These are phyloP conservation scores for Meiosimyza decipiens DNA, from an alignment of 2,888 invertebrate genomes.

Conservation along the genomic window DNA sequence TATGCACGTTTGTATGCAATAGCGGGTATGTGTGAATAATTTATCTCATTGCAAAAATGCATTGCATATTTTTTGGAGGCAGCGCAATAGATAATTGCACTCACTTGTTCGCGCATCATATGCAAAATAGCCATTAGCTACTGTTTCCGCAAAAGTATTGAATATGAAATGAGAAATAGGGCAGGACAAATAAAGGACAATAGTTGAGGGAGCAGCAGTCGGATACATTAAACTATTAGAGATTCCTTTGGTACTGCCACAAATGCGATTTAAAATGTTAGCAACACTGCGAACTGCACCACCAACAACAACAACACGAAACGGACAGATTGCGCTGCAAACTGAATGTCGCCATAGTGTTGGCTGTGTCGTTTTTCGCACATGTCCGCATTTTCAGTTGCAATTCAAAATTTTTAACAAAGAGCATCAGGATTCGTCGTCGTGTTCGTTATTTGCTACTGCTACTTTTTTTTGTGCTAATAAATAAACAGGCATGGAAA, in stretches of 20 bases:
- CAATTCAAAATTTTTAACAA: conserved; percentile 48
- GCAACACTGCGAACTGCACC: conserved; percentile 1
- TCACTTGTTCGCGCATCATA: conserved; percentile 29
- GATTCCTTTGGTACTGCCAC: conserved; percentile 11
- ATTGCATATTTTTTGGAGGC: conserved; percentile 18
- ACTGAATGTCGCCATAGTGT: conserved; percentile 14
- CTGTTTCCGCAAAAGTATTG: conserved; percentile 1
- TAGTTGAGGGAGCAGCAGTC: background rate
- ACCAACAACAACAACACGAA: background rate
- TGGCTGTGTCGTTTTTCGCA: conserved; percentile 17
- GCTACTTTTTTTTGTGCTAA: conserved; percentile 54
- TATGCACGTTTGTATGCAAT: background rate
- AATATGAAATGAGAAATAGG: background rate
- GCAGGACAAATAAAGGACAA: background rate
- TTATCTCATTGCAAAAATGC: conserved; percentile 10
- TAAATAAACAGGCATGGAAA: conserved; percentile 60
- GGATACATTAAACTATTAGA: background rate
- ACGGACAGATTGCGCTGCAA: conserved; percentile 1
- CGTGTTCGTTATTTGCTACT: conserved; percentile 32
- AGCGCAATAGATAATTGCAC: conserved; percentile 25
- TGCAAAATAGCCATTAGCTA: conserved; percentile 20
- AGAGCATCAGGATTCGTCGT: conserved; percentile 11
- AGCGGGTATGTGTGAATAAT: conserved; percentile 8
- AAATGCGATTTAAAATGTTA: conserved; percentile 24
- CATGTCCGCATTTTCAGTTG: conserved; percentile 37